phyloP scores from a whole-genome alignment of 2,888 invertebrate genomes.

The Syritta pipiens region DNA sequence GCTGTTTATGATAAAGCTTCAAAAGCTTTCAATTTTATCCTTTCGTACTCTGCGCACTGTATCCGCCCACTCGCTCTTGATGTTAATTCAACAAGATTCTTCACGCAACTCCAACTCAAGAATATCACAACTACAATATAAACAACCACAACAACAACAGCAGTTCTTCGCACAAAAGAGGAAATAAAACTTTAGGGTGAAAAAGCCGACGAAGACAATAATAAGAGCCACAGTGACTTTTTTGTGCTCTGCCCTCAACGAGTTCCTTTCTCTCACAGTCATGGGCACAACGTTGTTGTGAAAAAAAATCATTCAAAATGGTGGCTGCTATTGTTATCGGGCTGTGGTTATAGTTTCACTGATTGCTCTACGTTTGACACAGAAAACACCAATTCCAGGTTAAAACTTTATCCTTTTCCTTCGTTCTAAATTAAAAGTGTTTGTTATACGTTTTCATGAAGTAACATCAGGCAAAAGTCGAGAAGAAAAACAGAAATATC shows the following conservation, averaged over 20 bases:
- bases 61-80: too few relatives aligned
- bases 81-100: too few relatives aligned
- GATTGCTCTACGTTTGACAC: background rate
- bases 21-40: too few relatives aligned
- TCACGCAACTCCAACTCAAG: conserved; percentile 7
- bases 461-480: too few relatives aligned
- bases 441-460: too few relatives aligned
- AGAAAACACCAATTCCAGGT: background rate
- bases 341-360: conserved; percentile 42
- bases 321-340: conserved; percentile 50
- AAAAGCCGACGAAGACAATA: conserved; percentile 51
- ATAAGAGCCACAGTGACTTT: conserved; percentile 43
- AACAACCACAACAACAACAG: conserved; percentile 30
- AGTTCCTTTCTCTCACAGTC: conserved; percentile 36
- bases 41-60: too few relatives aligned
- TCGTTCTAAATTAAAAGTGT: too few relatives aligned
- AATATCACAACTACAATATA: background rate
- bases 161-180: conserved; percentile 13
- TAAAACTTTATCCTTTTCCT: conserved; percentile 25
- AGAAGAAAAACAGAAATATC: too few relatives aligned
- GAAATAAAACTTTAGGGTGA: conserved; percentile 39
- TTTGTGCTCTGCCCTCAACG: conserved; percentile 27
- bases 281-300: conserved; percentile 50
- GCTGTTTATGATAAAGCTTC: too few relatives aligned
- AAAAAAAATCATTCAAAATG: conserved; percentile 67